Conservation (phyloP, 2,797 vertebrate species). For the Lepilemur ruficaudatus region DNA sequence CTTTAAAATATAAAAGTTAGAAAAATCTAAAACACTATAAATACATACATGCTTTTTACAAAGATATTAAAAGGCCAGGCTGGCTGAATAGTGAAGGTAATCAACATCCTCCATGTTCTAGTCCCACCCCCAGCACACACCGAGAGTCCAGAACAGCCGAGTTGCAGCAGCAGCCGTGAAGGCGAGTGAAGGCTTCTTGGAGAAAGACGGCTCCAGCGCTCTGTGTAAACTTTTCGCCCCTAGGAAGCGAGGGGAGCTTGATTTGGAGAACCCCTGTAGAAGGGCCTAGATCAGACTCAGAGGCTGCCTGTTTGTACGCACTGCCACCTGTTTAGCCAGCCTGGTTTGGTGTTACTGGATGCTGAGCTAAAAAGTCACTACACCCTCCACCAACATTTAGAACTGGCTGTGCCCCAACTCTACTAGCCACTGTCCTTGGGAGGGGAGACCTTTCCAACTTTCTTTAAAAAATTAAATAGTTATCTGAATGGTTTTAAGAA, state of each 20-base stretch:
- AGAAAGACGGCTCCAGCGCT: neutral
- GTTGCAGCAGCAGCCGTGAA: neutral
- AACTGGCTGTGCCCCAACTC: neutral
- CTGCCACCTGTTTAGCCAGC: neutral
- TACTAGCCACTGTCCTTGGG: neutral
- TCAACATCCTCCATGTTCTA: neutral
- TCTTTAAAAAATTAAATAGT: constrained; percentile 79
- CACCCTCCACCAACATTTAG: neutral
- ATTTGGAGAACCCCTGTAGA: neutral
- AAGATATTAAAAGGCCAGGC: constrained; percentile 46
- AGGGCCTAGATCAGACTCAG: neutral
- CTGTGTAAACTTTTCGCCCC: neutral
- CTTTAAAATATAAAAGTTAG: constrained; percentile 77
- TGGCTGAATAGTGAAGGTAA: constrained; percentile 46
- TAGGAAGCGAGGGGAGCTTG: neutral
- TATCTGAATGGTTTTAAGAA: constrained; percentile 70
- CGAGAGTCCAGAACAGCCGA: neutral
- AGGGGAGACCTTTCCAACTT: constrained; percentile 32
- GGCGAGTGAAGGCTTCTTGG: neutral
- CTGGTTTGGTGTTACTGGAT: neutral
- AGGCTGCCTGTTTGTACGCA: neutral
- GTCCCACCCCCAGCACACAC: neutral
- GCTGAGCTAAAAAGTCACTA: neutral
- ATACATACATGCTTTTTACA: constrained; percentile 80
- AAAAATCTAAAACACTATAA: constrained; percentile 80